Evolutionary conservation across 2,113 vertebrate genomes (phyloP).

Genomic region (Motacilla tschutschensis): DNA sequence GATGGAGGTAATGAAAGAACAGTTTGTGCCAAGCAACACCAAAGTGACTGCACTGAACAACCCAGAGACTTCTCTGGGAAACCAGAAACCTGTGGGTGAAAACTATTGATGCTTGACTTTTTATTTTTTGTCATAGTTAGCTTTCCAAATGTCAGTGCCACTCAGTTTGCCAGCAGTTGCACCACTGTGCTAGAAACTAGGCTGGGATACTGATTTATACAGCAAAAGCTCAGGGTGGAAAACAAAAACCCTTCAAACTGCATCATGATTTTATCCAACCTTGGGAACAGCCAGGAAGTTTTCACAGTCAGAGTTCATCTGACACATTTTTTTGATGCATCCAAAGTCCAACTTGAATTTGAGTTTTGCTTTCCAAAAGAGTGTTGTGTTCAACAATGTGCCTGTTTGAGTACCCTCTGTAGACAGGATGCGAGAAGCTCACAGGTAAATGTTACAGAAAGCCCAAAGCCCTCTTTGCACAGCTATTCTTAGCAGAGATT

Average conservation of each 20-base stretch:
- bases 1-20: background rate
- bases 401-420: background rate
- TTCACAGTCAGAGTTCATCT: background rate
- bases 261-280: background rate
- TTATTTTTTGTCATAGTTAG: background rate
- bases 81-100: background rate
- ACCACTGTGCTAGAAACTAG: background rate
- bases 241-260: background rate
- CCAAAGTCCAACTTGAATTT: background rate
- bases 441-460: background rate
- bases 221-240: background rate
- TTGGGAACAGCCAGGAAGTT: background rate
- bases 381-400: background rate
- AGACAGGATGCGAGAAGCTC: background rate
- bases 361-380: background rate
- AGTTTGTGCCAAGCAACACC: background rate
- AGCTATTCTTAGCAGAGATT: constrained; percentile 10
- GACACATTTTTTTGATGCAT: background rate
- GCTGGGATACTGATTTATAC: background rate
- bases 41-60: background rate
- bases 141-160: background rate
- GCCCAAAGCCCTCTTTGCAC: background rate
- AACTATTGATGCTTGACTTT: background rate
- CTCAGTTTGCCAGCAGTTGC: background rate
- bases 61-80: background rate